phyloP scores from a whole-genome alignment of 2,888 invertebrate species.

The Protula sp. region DNA sequence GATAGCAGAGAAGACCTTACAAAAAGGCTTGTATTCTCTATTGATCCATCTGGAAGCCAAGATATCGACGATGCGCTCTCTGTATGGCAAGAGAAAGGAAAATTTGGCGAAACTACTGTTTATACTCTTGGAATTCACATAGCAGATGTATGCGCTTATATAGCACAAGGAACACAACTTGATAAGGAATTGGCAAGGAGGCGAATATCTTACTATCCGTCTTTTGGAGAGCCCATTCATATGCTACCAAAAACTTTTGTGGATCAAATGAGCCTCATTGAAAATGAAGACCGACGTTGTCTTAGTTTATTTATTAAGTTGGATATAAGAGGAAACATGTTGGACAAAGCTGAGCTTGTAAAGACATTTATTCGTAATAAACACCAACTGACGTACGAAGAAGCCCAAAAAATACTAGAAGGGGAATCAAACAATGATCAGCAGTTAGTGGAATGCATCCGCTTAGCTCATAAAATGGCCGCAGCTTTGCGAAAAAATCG shows the following conservation, averaged over 20 bases:
- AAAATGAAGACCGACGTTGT: too few species aligned
- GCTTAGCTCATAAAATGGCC: too few species aligned
- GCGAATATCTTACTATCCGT: constrained; percentile 61
- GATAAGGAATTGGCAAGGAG: constrained; percentile 66
- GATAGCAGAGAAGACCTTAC: constrained; percentile 52
- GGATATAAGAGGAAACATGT: too few species aligned
- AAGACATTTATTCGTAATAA: too few species aligned
- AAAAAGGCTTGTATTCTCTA: constrained; percentile 73
- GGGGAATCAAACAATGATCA: too few species aligned
- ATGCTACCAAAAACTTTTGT: constrained; percentile 90
- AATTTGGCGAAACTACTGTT: constrained; percentile 28
- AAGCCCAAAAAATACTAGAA: too few species aligned
- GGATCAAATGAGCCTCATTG: too few species aligned
- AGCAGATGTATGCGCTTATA: constrained; percentile 82
- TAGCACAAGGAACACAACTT: constrained; percentile 66
- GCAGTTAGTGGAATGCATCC: too few species aligned
- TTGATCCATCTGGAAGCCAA: constrained; percentile 83
- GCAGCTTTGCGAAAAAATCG: too few species aligned
- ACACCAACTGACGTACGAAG: too few species aligned
- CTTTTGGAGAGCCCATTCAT: constrained; percentile 63
- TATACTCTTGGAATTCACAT: constrained; percentile 82
- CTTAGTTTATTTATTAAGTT: too few species aligned
- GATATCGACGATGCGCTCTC: constrained; percentile 95
- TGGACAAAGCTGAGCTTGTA: too few species aligned
- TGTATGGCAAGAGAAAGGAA: constrained; percentile 67